Evolutionary conservation across 2,888 invertebrate species (phyloP).

Genomic region (Sicus ferrugineus): DNA sequence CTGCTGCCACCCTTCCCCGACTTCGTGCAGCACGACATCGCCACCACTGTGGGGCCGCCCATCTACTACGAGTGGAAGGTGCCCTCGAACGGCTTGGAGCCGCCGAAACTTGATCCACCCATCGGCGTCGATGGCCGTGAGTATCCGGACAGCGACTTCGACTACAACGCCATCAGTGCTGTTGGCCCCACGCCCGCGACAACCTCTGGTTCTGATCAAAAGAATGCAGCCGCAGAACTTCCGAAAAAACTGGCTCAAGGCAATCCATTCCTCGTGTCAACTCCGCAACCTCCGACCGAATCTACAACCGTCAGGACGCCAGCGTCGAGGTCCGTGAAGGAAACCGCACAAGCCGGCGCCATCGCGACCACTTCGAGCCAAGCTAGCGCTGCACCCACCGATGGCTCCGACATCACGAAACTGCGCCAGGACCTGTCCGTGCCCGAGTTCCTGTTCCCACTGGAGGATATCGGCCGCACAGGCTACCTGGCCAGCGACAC

Average conservation of each 20-base stretch:
- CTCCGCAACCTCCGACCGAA: neutral
- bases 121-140: conserved; percentile 63
- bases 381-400: neutral
- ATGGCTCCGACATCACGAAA: conserved; percentile 63
- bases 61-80: conserved; percentile 74
- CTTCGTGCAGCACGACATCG: conserved; percentile 63
- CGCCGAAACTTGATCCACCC: conserved; percentile 66
- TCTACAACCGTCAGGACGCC: conserved; percentile 46
- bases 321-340: conserved; percentile 56
- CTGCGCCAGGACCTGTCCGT: conserved; percentile 70
- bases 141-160: conserved; percentile 52
- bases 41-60: conserved; percentile 70
- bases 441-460: conserved; percentile 70
- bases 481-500: conserved; percentile 68
- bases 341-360: conserved; percentile 43
- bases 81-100: conserved; percentile 69
- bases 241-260: conserved; percentile 30
- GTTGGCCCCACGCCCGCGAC: conserved; percentile 46
- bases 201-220: conserved; percentile 41
- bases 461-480: conserved; percentile 69
- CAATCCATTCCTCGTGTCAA: conserved; percentile 37
- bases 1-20: conserved; percentile 69
- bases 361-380: conserved; percentile 40
- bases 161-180: conserved; percentile 51
- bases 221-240: conserved; percentile 11